These are phyloP conservation scores for Micromussa lordhowensis DNA, from an alignment of 92 coral and sea anemone genomes.

Conservation along the genomic window DNA sequence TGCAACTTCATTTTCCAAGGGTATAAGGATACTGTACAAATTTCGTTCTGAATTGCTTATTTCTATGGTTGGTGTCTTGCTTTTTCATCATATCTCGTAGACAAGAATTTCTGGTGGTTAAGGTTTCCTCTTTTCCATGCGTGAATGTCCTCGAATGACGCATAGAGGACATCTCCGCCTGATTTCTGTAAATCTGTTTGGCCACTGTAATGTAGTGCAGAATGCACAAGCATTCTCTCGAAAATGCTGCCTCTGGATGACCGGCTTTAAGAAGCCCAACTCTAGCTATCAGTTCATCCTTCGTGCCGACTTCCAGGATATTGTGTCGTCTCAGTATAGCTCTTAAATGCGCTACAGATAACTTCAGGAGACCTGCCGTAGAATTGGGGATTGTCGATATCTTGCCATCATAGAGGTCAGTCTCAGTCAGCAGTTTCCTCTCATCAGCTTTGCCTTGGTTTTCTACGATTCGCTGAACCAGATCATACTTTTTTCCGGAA, in stretches of 20 bases:
- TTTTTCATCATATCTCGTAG: background rate
- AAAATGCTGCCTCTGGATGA: slow-evolving; percentile 62
- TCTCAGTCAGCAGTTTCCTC: too few relatives aligned
- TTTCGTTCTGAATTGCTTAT: background rate
- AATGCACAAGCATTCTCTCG: slow-evolving; percentile 63
- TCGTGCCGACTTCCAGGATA: slow-evolving; percentile 3
- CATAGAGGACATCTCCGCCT: background rate
- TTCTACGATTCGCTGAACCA: slow-evolving; percentile 58
- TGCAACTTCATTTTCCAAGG: background rate
- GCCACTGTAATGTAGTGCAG: slow-evolving; percentile 31
- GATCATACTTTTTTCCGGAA: slow-evolving; percentile 70
- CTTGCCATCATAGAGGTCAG: background rate
- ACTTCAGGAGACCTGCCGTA: slow-evolving; percentile 60
- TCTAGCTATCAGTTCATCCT: slow-evolving; percentile 55
- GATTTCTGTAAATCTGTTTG: too few relatives aligned
- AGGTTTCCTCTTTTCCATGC: background rate
- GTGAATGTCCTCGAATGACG: background rate
- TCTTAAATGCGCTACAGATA: slow-evolving; percentile 61
- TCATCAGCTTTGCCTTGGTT: background rate
- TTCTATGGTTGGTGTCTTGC: background rate
- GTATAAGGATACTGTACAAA: background rate
- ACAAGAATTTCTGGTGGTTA: background rate
- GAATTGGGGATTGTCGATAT: slow-evolving; percentile 36
- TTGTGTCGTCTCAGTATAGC: slow-evolving; percentile 56
- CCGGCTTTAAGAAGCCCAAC: slow-evolving; percentile 54